phyloP scores from a whole-genome alignment of 1,140 invertebrate genomes.

The silkworm (Bombyx mori) region ASM3026992v2 NC_085107.1:7241501-7242000 shows the following conservation, averaged over 20 bases:
- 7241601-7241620: slow-evolving; percentile 43
- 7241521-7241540: too few relatives aligned
- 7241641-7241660: slow-evolving; percentile 64
- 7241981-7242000: too few relatives aligned
- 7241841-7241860: slow-evolving; percentile 16
- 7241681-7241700: slow-evolving; percentile 69
- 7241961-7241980: too few relatives aligned
- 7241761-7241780: slow-evolving; percentile 42
- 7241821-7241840: slow-evolving; percentile 28
- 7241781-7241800: slow-evolving; percentile 63
- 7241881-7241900: slow-evolving; percentile 14
- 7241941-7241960: not conserved
- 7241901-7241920: slow-evolving; percentile 4
- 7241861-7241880: slow-evolving; percentile 22
- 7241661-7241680: slow-evolving; percentile 63
- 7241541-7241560: not conserved
- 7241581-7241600: slow-evolving; percentile 8
- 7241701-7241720: slow-evolving; percentile 59
- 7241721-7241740: slow-evolving; percentile 55
- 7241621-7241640: slow-evolving; percentile 46
- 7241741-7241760: slow-evolving; percentile 54
- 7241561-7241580: slow-evolving; percentile 5
- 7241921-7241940: slow-evolving; percentile 4
- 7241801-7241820: slow-evolving; percentile 66
- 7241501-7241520: too few relatives aligned